A percentile compares a stretch with the other conserved stretches of the same genome.
These are phyloP conservation scores for Hydrozoanthus gracilis DNA, from an alignment of 92 coral and sea anemone species.

Conservation along the genomic window DNA sequence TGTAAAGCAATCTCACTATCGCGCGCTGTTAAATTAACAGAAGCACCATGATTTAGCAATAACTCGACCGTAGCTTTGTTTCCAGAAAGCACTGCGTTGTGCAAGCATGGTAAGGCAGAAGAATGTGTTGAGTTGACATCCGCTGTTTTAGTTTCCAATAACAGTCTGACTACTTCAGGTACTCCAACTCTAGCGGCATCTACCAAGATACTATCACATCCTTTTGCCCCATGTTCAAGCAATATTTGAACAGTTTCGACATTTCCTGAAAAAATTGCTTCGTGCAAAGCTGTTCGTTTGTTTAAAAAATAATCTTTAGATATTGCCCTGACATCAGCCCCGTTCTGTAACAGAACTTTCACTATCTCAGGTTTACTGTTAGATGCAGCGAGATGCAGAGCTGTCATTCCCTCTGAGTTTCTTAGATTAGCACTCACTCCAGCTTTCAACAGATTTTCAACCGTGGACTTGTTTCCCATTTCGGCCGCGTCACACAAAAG, in stretches of 20 bases:
- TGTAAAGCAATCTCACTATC: slow-evolving; percentile 33
- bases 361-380: slow-evolving; percentile 7
- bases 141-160: neutral
- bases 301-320: neutral
- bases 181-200: slow-evolving; percentile 13
- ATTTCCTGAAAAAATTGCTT: slow-evolving; percentile 14
- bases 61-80: neutral
- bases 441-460: neutral
- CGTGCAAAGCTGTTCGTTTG: neutral
- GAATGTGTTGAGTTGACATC: neutral
- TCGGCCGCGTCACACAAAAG: slow-evolving; percentile 11
- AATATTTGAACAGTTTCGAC: neutral
- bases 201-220: too few species aligned
- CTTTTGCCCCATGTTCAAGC: neutral
- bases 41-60: neutral
- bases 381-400: slow-evolving; percentile 14
- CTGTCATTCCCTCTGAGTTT: neutral
- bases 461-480: neutral
- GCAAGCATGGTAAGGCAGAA: neutral
- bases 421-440: neutral
- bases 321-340: neutral
- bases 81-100: neutral
- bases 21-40: slow-evolving; percentile 1
- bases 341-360: slow-evolving; percentile 1
- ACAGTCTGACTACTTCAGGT: neutral